Evolutionary conservation across 2,797 vertebrate genomes (phyloP).

Genomic region (Echiichthys vipera): DNA sequence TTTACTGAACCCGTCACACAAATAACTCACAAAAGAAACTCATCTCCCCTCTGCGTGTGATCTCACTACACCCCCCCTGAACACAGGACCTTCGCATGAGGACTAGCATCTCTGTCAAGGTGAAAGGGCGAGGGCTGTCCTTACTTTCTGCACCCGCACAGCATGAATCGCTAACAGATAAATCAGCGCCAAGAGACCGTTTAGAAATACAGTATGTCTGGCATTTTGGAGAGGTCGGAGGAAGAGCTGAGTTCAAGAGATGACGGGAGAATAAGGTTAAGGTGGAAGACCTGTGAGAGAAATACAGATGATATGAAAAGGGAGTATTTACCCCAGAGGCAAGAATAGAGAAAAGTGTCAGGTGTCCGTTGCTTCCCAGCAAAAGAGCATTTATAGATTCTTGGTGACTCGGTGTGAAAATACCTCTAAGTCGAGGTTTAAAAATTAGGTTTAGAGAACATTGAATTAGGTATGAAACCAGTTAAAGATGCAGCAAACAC

Average conservation of each 20-base stretch:
- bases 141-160: background rate
- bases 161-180: constrained; percentile 29
- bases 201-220: constrained; percentile 26
- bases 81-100: background rate
- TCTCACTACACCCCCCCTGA: background rate
- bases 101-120: constrained; percentile 19
- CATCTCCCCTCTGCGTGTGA: background rate
- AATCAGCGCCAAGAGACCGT: constrained; percentile 15
- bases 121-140: constrained; percentile 14
- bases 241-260: constrained; percentile 8
- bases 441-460: background rate
- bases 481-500: background rate
- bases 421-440: background rate
- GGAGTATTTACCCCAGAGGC: constrained; percentile 29
- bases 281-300: constrained; percentile 21
- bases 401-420: background rate
- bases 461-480: background rate
- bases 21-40: background rate
- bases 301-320: constrained; percentile 32
- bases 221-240: constrained; percentile 37
- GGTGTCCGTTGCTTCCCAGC: too few relatives aligned
- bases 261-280: constrained; percentile 21
- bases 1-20: background rate
- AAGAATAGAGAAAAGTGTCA: background rate
- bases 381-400: background rate